Base-by-base conservation (phyloP, 2,888 invertebrate genomes). In the Leptopterna dolabrata region DNA sequence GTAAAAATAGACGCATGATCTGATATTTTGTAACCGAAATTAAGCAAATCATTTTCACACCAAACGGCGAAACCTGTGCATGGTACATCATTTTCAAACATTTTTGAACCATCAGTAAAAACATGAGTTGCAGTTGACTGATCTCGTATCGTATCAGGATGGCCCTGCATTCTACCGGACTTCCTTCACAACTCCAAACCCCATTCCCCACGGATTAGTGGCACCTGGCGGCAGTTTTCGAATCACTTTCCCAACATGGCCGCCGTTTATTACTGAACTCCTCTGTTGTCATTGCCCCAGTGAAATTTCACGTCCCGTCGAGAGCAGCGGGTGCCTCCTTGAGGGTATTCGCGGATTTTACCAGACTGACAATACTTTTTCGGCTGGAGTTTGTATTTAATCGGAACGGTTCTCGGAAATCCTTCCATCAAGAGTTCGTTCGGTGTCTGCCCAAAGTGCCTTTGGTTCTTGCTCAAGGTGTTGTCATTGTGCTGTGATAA, bases 191-290 rank as follows among this genome's bases (percentile, higher is more conserved):
- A 36, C 36, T 2, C 7, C 36, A 36, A 36, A 7, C 36, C 7
- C 4, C 36, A 2, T 7, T 36, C 4, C 36, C 7, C 63, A 19
- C 7, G 24, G 24, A 45, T 24, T 78, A 36, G 41, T 45, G 78
- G 1, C 45, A 45, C 27, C 78, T 78, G 24, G 45, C 45, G 43
- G 11, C 6, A 6, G 7, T 7, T 19, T 13, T 13, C 16, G 45
- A 45, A 78, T 36, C 14, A 2, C 73, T 7, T 0, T 19, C 7
- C 16, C 30, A 81, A 55, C 55, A 81, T 81, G 81, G 81, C 81
- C 81, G 55, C 81, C 81, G 55, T 81, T 81, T 81, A 81, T 81
- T 81, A 81, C 81, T 81, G 14, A 55, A 55, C 81, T 51, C 13
- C 30, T 29, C 29, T 81, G 81, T 81, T 81, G 81, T 81, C 81